Percentiles rank a stretch among this genome's conserved stretches.
phyloP scores from a whole-genome alignment of 2,888 invertebrate genomes.

The Bembecia ichneumoniformis region DNA sequence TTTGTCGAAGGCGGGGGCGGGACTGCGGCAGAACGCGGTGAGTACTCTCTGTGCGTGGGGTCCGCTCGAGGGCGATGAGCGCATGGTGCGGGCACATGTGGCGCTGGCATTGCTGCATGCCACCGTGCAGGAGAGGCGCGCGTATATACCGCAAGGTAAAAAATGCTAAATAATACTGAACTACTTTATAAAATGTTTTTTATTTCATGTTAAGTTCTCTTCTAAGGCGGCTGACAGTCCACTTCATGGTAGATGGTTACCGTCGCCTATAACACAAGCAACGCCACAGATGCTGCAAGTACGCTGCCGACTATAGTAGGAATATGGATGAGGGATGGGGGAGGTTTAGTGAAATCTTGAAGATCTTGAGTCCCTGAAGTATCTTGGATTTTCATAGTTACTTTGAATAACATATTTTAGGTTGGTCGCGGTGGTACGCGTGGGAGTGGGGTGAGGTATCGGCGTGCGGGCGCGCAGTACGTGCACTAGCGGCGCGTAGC shows the following conservation, averaged over 20 bases:
- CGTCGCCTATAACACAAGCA: too few species aligned
- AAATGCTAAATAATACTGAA: not conserved
- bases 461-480: conserved; percentile 24
- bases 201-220: too few species aligned
- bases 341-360: too few species aligned
- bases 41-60: conserved; percentile 81
- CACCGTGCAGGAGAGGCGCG: conserved; percentile 90
- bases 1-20: conserved; percentile 79
- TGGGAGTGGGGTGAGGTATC: conserved; percentile 63
- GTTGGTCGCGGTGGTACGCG: conserved; percentile 58
- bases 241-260: too few species aligned
- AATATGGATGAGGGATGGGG: too few species aligned
- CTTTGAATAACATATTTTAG: conserved; percentile 18
- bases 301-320: too few species aligned
- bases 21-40: conserved; percentile 85
- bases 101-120: conserved; percentile 91
- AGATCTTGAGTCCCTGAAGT: too few species aligned
- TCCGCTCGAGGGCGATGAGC: conserved; percentile 19
- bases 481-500: conserved; percentile 11
- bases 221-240: too few species aligned
- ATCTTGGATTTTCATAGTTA: too few species aligned
- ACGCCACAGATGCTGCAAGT: too few species aligned
- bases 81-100: conserved; percentile 66
- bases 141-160: conserved; percentile 87
- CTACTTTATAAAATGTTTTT: too few species aligned